Evolutionary conservation across 1,140 invertebrate species (phyloP).

Genomic region (Eueides isabella): DNA sequence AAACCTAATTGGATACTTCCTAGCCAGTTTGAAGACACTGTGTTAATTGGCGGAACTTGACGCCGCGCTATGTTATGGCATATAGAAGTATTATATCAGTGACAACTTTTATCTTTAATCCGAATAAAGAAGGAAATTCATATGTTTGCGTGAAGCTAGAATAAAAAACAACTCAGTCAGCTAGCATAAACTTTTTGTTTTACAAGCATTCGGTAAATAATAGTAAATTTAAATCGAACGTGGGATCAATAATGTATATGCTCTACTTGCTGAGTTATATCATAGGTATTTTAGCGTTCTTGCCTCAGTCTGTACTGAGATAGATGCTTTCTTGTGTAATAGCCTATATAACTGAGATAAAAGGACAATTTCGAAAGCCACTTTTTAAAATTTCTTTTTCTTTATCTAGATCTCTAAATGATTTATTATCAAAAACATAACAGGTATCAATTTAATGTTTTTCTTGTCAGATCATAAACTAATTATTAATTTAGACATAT

Average conservation of each 20-base stretch:
- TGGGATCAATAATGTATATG: constrained; percentile 71
- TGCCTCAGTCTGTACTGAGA: constrained; percentile 20
- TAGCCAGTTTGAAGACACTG: too few relatives aligned
- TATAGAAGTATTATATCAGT: too few relatives aligned
- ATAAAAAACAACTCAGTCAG: too few relatives aligned
- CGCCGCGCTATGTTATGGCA: too few relatives aligned
- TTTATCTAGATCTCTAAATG: neutral
- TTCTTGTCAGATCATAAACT: neutral
- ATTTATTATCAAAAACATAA: neutral
- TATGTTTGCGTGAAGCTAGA: too few relatives aligned
- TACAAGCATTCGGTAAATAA: neutral
- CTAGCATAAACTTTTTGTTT: too few relatives aligned
- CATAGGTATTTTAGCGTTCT: constrained; percentile 29
- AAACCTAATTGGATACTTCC: too few relatives aligned
- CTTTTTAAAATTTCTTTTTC: neutral
- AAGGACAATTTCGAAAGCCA: neutral
- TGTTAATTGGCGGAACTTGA: too few relatives aligned
- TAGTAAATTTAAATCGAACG: constrained; percentile 60
- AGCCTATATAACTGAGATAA: neutral
- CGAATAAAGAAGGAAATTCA: too few relatives aligned
- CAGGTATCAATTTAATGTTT: neutral
- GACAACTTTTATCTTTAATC: too few relatives aligned
- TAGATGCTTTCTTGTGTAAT: constrained; percentile 22
- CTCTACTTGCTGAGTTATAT: constrained; percentile 47
- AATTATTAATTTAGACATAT: neutral